Conservation (phyloP, 2,888 invertebrate genomes). For the Gibbula magus region DNA sequence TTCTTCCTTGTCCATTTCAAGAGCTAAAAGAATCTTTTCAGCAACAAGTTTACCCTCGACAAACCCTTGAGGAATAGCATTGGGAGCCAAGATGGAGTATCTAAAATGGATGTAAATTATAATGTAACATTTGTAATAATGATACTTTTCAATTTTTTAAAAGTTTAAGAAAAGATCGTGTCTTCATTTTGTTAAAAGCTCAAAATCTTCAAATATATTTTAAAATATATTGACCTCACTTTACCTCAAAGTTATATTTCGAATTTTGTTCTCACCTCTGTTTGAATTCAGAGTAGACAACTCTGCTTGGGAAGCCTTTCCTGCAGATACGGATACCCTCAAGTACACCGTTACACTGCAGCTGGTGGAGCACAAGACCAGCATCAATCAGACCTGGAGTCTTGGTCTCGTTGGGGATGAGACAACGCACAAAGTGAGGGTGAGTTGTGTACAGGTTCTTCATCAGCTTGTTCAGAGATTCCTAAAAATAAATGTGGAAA, state of each 20-base stretch:
- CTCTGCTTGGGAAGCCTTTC: constrained; percentile 99
- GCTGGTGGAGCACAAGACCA: constrained; percentile 98
- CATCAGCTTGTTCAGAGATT: constrained; percentile 94
- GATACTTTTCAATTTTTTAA: too few species aligned
- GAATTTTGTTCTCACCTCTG: constrained; percentile 86
- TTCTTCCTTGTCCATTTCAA: constrained; percentile 91
- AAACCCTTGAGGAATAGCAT: constrained; percentile 79
- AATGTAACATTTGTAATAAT: too few species aligned
- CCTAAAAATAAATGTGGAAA: too few species aligned
- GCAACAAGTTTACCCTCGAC: constrained; percentile 82
- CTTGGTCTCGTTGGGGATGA: constrained; percentile 91
- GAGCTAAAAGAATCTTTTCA: constrained; percentile 76
- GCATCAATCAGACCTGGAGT: constrained; percentile 93
- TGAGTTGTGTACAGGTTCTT: constrained; percentile 71
- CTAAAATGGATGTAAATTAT: constrained; percentile 48
- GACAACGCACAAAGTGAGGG: constrained; percentile 99
- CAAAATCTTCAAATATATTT: too few species aligned
- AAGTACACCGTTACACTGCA: constrained; percentile 99
- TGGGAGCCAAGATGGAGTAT: constrained; percentile 99
- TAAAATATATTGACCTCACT: too few species aligned
- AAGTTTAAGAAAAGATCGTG: too few species aligned
- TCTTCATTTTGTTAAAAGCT: too few species aligned
- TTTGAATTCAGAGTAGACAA: constrained; percentile 99
- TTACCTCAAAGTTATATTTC: too few species aligned
- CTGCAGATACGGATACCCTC: constrained; percentile 99